phyloP scores from a whole-genome alignment of 2,888 invertebrate genomes.

The Agelastica alni region DNA sequence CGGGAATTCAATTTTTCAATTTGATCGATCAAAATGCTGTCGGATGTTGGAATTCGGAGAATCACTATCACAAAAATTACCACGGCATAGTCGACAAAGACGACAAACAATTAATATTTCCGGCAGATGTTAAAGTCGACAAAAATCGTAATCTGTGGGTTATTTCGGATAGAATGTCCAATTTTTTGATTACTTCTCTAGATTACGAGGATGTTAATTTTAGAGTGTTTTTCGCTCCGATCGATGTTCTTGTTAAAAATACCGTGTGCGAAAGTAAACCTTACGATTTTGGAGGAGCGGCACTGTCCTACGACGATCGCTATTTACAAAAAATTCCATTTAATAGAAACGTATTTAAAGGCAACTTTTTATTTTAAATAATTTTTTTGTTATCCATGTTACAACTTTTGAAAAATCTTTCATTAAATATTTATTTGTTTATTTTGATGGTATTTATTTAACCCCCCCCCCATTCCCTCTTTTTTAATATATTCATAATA shows the following conservation, averaged over 20 bases:
- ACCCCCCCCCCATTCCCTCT: no score
- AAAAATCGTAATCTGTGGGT: constrained; percentile 75
- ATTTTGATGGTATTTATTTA: no score
- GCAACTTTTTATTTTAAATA: background rate
- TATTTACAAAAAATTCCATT: constrained; percentile 8
- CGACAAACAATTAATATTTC: constrained; percentile 76
- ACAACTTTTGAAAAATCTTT: no score
- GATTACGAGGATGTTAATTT: constrained; percentile 80
- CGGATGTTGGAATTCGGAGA: constrained; percentile 75
- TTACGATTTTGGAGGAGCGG: background rate
- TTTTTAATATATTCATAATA: no score
- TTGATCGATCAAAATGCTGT: constrained; percentile 81
- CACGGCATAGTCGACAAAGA: constrained; percentile 75
- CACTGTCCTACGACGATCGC: constrained; percentile 4
- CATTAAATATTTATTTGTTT: no score
- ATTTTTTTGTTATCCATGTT: no score
- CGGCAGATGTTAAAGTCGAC: constrained; percentile 77
- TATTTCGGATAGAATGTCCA: constrained; percentile 81
- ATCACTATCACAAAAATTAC: constrained; percentile 68
- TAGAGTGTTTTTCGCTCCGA: constrained; percentile 72
- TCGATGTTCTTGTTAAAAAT: constrained; percentile 68
- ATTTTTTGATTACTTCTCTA: constrained; percentile 68
- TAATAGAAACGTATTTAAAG: background rate
- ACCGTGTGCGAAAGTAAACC: constrained; percentile 69
- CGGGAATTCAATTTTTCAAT: constrained; percentile 76